Evolutionary conservation across 2,113 vertebrate genomes (phyloP).

Genomic region (Jacana jacana): DNA sequence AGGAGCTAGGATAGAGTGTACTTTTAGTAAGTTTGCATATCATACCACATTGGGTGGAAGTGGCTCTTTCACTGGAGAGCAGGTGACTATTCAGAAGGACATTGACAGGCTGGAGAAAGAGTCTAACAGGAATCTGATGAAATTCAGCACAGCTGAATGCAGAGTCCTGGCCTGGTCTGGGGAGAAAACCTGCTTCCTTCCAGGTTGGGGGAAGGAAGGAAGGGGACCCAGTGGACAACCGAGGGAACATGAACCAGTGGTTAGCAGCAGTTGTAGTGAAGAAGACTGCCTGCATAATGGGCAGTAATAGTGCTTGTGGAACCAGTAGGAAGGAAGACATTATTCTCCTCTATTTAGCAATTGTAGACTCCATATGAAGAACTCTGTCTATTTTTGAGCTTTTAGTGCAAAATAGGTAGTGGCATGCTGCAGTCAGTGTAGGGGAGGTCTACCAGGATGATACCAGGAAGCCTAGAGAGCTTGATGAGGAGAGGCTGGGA

Average conservation of each 20-base stretch:
- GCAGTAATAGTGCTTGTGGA: neutral
- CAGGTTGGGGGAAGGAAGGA: no score
- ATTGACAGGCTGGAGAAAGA: neutral
- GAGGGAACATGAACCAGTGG: neutral
- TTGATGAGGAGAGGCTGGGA: accelerated
- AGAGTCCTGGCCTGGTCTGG: neutral
- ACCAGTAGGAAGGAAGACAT: neutral
- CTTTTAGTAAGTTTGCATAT: neutral
- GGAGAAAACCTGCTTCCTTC: neutral
- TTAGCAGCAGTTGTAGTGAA: neutral
- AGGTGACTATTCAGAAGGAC: neutral
- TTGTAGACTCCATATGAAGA: neutral
- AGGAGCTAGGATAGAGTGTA: neutral
- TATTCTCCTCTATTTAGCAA: neutral
- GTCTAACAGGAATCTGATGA: neutral
- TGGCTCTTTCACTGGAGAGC: neutral
- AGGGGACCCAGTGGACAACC: neutral
- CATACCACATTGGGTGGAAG: neutral
- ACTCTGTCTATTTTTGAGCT: neutral
- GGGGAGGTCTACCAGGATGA: neutral
- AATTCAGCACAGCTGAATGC: neutral
- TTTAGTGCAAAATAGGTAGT: neutral
- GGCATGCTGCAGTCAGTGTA: neutral
- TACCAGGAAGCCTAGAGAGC: neutral
- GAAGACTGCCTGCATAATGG: neutral